Conservation (phyloP, 2,113 vertebrate species). For the Nyctereutes procyonoides region DNA sequence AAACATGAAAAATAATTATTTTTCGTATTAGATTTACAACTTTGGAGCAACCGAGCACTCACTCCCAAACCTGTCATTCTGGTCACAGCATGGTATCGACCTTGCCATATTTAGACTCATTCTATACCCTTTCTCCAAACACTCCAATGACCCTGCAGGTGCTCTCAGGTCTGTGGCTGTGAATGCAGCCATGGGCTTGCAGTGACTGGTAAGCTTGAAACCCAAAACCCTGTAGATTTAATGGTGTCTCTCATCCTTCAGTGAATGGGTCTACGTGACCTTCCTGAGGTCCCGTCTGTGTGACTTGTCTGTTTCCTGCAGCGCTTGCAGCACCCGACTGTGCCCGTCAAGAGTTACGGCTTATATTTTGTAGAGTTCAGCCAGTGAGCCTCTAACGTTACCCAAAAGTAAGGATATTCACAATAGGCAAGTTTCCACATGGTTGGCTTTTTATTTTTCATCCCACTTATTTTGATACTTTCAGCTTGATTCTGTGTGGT, state of each 20-base stretch:
- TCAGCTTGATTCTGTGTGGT: not conserved
- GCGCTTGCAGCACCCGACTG: fast-evolving
- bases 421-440: fast-evolving
- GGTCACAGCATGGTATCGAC: fast-evolving
- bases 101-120: not conserved
- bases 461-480: not conserved
- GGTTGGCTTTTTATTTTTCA: not conserved
- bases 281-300: not conserved
- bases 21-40: not conserved
- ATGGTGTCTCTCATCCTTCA: not conserved
- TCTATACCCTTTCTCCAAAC: not conserved
- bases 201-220: not conserved
- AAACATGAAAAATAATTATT: too few species aligned
- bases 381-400: not conserved
- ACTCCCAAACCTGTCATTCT: not conserved
- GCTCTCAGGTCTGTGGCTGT: not conserved
- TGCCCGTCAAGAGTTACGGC: too few species aligned
- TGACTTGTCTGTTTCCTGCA: not conserved
- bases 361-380: not conserved
- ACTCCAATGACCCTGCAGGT: not conserved
- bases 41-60: not conserved
- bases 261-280: not conserved
- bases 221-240: not conserved
- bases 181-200: not conserved
- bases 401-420: not conserved